Conservation (phyloP, 2,797 vertebrate genomes). For the Aplochiton taeniatus region DNA sequence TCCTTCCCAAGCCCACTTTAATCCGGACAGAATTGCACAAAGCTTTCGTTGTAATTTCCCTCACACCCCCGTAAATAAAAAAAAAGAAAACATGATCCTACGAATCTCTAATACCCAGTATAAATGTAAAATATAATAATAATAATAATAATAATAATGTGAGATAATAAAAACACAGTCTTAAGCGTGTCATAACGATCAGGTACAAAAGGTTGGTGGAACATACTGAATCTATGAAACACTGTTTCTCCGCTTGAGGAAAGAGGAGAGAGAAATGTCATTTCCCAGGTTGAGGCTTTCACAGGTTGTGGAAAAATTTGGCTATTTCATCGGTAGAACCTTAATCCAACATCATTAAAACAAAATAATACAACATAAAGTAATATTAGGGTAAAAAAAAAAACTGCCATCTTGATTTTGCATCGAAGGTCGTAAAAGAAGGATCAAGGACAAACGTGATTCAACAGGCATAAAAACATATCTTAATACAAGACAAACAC, state of each 20-base stretch:
- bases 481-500: slow-evolving; percentile 15
- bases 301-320: not conserved
- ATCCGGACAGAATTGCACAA: slow-evolving; percentile 36
- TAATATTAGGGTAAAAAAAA: not conserved
- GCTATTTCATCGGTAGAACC: not conserved
- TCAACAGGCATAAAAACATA: slow-evolving; percentile 19
- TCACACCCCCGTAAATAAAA: no score
- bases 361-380: slow-evolving; percentile 11
- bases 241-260: not conserved
- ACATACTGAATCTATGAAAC: no score
- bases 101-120: no score
- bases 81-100: no score
- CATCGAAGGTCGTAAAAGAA: not conserved
- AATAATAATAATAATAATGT: no score
- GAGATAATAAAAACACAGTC: no score
- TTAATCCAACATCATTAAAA: slow-evolving; percentile 5
- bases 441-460: slow-evolving; percentile 14
- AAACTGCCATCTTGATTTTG: not conserved
- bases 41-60: slow-evolving; percentile 1
- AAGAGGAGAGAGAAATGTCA: not conserved
- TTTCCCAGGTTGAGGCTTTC: not conserved
- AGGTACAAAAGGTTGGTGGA: no score
- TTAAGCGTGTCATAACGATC: no score
- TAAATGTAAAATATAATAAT: not conserved
- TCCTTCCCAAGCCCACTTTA: slow-evolving; percentile 39